Evolutionary conservation across 2,888 invertebrate genomes (phyloP).

Genomic region (Mayetiola destructor): DNA sequence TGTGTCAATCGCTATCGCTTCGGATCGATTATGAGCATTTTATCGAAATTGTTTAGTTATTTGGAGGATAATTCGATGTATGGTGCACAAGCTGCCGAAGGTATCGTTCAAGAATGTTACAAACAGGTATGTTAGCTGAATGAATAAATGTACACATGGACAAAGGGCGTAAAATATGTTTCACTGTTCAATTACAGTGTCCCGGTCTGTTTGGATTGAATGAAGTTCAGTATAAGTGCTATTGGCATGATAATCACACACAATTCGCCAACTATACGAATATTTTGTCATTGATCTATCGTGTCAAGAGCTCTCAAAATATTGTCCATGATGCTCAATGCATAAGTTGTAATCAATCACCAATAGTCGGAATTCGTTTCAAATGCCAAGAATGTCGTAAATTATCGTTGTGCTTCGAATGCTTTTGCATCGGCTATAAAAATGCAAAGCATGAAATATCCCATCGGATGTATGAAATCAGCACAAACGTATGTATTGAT

Average conservation of each 20-base stretch:
- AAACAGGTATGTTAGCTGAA: conserved; percentile 21
- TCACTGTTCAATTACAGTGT: conserved; percentile 22
- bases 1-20: conserved; percentile 29
- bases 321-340: conserved; percentile 30
- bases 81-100: conserved; percentile 26
- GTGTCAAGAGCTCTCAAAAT: conserved; percentile 31
- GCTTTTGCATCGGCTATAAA: conserved; percentile 29
- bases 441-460: conserved; percentile 25
- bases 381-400: conserved; percentile 31
- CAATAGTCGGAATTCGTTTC: conserved; percentile 32
- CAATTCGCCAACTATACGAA: conserved; percentile 32
- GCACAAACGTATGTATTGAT: conserved; percentile 26
- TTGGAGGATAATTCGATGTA: conserved; percentile 30
- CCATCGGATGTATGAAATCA: conserved; percentile 33
- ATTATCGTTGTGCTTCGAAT: conserved; percentile 30
- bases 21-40: conserved; percentile 27
- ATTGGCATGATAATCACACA: conserved; percentile 27
- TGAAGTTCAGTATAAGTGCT: conserved; percentile 30
- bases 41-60: conserved; percentile 30
- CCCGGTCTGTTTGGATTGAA: conserved; percentile 26
- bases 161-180: conserved; percentile 14
- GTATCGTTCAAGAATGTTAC: conserved; percentile 29
- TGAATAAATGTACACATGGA: neutral
- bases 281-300: conserved; percentile 29
- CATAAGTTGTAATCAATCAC: conserved; percentile 27